These are phyloP conservation scores for Drosophila equinoxialis DNA, from an alignment of 1,140 invertebrate genomes.

Conservation along the genomic window DNA sequence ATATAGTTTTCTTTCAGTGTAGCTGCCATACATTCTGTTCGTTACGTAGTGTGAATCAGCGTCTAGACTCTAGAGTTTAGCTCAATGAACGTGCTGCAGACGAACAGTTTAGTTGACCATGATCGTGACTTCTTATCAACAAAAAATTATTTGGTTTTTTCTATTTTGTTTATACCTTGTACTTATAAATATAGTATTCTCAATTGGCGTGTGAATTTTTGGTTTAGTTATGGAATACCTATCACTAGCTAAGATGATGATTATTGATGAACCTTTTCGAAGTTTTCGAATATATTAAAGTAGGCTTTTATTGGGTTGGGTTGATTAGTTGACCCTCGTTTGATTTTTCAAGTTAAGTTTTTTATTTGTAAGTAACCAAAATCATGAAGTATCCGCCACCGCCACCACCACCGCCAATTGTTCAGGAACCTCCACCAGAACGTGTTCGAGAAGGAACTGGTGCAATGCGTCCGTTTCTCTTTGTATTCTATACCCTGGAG, in stretches of 20 bases:
- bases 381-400: not conserved
- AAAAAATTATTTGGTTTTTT: not conserved
- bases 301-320: not conserved
- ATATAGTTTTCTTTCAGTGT: not conserved
- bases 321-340: not conserved
- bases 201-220: slow-evolving; percentile 16
- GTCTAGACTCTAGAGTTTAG: not conserved
- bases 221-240: not conserved
- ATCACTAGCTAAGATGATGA: not conserved
- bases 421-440: not conserved
- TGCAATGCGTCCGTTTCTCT: slow-evolving; percentile 34
- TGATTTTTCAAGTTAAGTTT: not conserved
- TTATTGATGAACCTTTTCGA: not conserved
- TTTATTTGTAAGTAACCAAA: not conserved
- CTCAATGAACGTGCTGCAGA: slow-evolving; percentile 9
- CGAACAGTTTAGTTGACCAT: slow-evolving; percentile 7
- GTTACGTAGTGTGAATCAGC: not conserved
- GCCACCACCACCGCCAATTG: not conserved
- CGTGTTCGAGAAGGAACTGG: not conserved
- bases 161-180: not conserved
- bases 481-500: slow-evolving; percentile 41
- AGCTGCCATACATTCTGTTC: not conserved
- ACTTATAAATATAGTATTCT: not conserved
- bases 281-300: not conserved
- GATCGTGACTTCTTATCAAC: slow-evolving; percentile 10